These are phyloP conservation scores for Periplaneta americana DNA, from an alignment of 1,140 invertebrate species.

Conservation along the genomic window DNA sequence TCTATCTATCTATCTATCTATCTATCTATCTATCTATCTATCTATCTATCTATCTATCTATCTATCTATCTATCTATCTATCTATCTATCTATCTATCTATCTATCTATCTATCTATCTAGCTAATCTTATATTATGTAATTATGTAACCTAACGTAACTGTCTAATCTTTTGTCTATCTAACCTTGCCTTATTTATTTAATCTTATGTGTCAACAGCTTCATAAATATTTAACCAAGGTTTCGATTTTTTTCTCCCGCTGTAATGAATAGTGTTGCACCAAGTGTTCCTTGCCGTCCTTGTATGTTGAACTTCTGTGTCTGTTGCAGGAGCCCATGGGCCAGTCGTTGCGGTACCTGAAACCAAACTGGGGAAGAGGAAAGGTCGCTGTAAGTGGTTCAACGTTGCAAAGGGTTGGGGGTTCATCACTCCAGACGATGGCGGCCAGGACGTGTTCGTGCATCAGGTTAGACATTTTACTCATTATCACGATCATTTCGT, in stretches of 20 bases:
- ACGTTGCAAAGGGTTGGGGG: slow-evolving; percentile 88
- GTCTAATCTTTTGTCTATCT: no score
- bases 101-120: background rate
- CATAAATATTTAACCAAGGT: no score
- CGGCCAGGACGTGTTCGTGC: slow-evolving; percentile 84
- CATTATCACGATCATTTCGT: no score
- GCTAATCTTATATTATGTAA: background rate
- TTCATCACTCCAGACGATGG: slow-evolving; percentile 86
- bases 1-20: no score
- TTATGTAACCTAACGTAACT: no score
- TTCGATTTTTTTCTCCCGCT: no score
- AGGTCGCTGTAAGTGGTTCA: slow-evolving; percentile 90
- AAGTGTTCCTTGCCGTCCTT: no score
- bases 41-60: background rate
- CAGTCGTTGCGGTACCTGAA: background rate
- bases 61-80: background rate
- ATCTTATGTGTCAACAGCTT: no score
- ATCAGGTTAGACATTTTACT: slow-evolving; percentile 84
- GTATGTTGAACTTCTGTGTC: background rate
- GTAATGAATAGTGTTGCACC: no score
- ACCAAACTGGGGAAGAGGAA: slow-evolving; percentile 43
- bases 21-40: no score
- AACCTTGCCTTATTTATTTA: no score
- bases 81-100: background rate
- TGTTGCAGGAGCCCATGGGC: background rate